Percentiles rank a stretch among this genome's conserved stretches.
These are phyloP conservation scores for Camponotus vicinus DNA, from an alignment of 1,140 invertebrate genomes.

Conservation along the genomic window DNA sequence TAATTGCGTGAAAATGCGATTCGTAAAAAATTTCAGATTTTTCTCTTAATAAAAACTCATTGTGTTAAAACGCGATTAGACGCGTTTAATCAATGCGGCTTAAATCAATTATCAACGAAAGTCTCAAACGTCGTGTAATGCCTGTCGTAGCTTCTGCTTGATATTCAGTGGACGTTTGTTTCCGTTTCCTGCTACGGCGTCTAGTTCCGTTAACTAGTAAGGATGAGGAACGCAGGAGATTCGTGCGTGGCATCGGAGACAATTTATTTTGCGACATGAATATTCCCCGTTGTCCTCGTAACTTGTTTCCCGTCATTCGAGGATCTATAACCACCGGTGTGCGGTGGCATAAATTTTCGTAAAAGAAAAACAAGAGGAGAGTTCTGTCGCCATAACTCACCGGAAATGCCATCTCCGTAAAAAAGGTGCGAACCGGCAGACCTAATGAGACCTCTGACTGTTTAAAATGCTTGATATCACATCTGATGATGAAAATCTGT, in stretches of 20 bases:
- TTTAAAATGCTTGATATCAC: constrained; percentile 70
- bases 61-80: background rate
- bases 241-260: constrained; percentile 46
- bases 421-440: constrained; percentile 79
- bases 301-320: constrained; percentile 79
- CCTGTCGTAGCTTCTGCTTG: constrained; percentile 30
- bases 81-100: background rate
- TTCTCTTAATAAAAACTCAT: background rate
- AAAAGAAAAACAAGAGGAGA: constrained; percentile 39
- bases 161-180: constrained; percentile 70
- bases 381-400: constrained; percentile 72
- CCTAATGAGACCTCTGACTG: constrained; percentile 77
- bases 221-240: constrained; percentile 18
- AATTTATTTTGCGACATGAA: constrained; percentile 79
- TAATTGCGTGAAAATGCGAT: background rate
- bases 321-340: constrained; percentile 62
- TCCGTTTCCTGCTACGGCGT: constrained; percentile 58
- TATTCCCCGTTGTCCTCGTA: constrained; percentile 76
- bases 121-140: background rate
- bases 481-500: constrained; percentile 38
- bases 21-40: background rate
- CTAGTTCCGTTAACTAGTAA: constrained; percentile 58
- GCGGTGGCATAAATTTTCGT: constrained; percentile 68
- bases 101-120: constrained; percentile 22
- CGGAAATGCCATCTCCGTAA: constrained; percentile 69